Evolutionary conservation across 2,888 invertebrate genomes (phyloP).

Genomic region (Patella caerulea): DNA sequence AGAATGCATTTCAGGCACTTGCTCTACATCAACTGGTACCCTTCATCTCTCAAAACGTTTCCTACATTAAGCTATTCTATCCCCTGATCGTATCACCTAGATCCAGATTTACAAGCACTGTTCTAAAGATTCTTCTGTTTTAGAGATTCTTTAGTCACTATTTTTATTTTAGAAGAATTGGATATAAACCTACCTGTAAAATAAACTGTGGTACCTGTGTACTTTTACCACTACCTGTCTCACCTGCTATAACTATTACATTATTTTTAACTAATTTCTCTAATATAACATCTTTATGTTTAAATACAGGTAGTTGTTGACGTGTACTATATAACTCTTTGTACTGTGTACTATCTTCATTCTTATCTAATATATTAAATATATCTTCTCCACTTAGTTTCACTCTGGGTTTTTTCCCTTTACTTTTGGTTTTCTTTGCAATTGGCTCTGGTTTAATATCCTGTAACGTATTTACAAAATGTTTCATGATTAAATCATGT

Average conservation of each 20-base stretch:
- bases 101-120: no score
- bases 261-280: slow-evolving; percentile 46
- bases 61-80: no score
- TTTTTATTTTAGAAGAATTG: no score
- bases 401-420: background rate
- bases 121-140: no score
- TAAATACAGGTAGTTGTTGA: slow-evolving; percentile 61
- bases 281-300: slow-evolving; percentile 50
- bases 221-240: slow-evolving; percentile 70
- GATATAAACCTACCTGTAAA: slow-evolving; percentile 54
- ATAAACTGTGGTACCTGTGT: slow-evolving; percentile 70
- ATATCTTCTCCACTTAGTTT: background rate
- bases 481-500: no score
- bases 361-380: background rate
- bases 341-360: slow-evolving; percentile 33
- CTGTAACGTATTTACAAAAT: background rate
- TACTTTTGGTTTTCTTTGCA: background rate
- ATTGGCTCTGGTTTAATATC: background rate
- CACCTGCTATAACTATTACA: slow-evolving; percentile 67
- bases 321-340: slow-evolving; percentile 48
- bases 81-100: no score
- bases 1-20: no score
- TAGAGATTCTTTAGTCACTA: no score
- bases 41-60: no score
- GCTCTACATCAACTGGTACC: no score